phyloP scores from a whole-genome alignment of 2,888 invertebrate species.

The Drosophila vallismaia region DNA sequence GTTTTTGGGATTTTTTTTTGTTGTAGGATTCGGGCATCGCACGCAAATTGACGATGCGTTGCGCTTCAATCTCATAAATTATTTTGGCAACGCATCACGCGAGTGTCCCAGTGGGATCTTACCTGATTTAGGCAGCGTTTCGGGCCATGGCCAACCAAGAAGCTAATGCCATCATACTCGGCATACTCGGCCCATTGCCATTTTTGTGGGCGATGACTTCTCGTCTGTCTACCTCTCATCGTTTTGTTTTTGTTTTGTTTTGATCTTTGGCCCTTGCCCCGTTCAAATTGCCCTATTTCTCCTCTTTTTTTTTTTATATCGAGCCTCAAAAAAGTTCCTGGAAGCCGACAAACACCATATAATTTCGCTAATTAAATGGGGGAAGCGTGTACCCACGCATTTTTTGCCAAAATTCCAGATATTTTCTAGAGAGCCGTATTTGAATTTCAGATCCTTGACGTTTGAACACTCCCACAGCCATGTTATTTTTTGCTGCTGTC shows the following conservation, averaged over 20 bases:
- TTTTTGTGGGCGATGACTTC: conserved; percentile 82
- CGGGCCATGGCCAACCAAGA: conserved; percentile 41
- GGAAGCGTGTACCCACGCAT: conserved; percentile 74
- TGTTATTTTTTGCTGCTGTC: not conserved
- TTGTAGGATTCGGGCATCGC: conserved; percentile 38
- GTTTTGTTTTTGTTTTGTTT: conserved; percentile 70
- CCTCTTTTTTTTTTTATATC: conserved; percentile 42
- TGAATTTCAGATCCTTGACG: conserved; percentile 32
- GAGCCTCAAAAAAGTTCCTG: conserved; percentile 70
- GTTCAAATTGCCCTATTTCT: conserved; percentile 61
- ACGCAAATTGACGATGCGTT: conserved; percentile 74
- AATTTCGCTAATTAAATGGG: conserved; percentile 82
- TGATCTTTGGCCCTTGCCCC: conserved; percentile 70
- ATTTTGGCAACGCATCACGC: conserved; percentile 84
- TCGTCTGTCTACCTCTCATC: conserved; percentile 67
- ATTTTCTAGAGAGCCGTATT: conserved; percentile 20
- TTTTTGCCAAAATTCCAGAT: conserved; percentile 19
- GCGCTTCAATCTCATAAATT: conserved; percentile 81
- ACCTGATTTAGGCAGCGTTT: conserved; percentile 61
- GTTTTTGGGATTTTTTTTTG: conserved; percentile 9
- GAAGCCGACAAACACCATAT: conserved; percentile 77
- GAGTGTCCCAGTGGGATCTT: conserved; percentile 64
- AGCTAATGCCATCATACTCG: conserved; percentile 66
- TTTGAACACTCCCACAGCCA: conserved; percentile 33
- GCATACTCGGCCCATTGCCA: conserved; percentile 61